Evolutionary conservation across 2,888 invertebrate genomes (phyloP).

Genomic region (Candidula unifasciata): DNA sequence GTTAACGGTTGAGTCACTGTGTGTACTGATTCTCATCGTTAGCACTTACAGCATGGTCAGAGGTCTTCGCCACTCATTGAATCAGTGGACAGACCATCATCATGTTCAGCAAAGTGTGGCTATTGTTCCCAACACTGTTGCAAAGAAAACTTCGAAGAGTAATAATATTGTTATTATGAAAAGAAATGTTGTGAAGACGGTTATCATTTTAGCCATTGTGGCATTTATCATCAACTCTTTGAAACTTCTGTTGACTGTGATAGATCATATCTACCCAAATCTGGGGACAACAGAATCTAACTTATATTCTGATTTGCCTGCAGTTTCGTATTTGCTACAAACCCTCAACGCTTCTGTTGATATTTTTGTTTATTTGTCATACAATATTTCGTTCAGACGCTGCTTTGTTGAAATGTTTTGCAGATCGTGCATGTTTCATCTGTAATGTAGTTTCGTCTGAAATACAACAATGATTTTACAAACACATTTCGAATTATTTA

Average conservation of each 20-base stretch:
- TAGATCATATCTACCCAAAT: too few species aligned
- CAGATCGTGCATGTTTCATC: neutral
- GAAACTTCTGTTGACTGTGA: neutral
- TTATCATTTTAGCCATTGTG: neutral
- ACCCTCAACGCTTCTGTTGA: conserved; percentile 9
- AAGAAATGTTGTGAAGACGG: conserved; percentile 4
- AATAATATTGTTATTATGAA: neutral
- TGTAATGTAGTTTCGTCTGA: too few species aligned
- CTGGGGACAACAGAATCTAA: neutral
- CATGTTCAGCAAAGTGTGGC: neutral
- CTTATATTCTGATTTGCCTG: neutral
- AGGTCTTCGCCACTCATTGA: neutral
- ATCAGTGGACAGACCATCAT: neutral
- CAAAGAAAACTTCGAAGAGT: neutral
- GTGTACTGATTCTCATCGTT: neutral
- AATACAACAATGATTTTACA: too few species aligned
- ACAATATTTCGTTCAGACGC: neutral
- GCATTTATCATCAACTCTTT: neutral
- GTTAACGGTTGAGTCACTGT: neutral
- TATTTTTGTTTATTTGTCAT: conserved; percentile 9
- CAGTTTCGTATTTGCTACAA: neutral
- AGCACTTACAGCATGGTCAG: neutral
- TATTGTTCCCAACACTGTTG: neutral
- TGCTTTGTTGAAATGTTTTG: neutral
- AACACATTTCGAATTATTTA: too few species aligned